Percentiles rank a stretch among this genome's conserved stretches.
Conservation (phyloP, 2,888 invertebrate genomes). For the Lasiommata megera region DNA sequence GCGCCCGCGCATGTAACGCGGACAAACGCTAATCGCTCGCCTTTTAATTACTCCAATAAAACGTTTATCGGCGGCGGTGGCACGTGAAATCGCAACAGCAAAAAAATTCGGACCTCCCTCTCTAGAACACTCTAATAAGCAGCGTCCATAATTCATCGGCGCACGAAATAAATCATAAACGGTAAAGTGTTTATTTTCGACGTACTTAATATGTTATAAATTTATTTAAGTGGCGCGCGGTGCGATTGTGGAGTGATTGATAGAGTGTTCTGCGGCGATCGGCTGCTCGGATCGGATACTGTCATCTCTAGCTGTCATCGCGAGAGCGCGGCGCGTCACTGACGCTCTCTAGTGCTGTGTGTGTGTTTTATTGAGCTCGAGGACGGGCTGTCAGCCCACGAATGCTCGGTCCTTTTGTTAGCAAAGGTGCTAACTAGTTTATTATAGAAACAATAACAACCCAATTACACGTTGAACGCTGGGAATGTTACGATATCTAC, state of each 20-base stretch:
- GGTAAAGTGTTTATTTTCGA: constrained; percentile 79
- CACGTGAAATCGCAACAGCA: constrained; percentile 69
- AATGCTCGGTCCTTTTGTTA: constrained; percentile 58
- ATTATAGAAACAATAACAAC: constrained; percentile 36
- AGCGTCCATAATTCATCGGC: constrained; percentile 73
- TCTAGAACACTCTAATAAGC: constrained; percentile 63
- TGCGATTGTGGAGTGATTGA: constrained; percentile 77
- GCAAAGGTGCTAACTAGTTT: constrained; percentile 41
- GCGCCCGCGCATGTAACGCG: constrained; percentile 61
- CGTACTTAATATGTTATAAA: constrained; percentile 81
- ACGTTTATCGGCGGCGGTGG: constrained; percentile 70
- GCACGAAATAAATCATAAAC: constrained; percentile 79
- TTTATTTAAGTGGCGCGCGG: constrained; percentile 78
- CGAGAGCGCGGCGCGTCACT: constrained; percentile 30
- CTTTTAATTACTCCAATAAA: constrained; percentile 78
- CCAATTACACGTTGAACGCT: constrained; percentile 34
- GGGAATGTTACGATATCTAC: constrained; percentile 29
- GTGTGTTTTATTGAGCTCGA: constrained; percentile 43
- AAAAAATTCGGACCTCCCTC: constrained; percentile 61
- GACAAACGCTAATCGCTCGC: constrained; percentile 62
- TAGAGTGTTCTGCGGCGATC: constrained; percentile 70
- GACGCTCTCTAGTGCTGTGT: constrained; percentile 32
- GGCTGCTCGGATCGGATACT: constrained; percentile 63
- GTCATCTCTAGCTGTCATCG: constrained; percentile 49
- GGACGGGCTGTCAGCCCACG: constrained; percentile 50